Evolutionary conservation across 2,113 vertebrate genomes (phyloP).

Genomic region (Vanacampus margaritifer): DNA sequence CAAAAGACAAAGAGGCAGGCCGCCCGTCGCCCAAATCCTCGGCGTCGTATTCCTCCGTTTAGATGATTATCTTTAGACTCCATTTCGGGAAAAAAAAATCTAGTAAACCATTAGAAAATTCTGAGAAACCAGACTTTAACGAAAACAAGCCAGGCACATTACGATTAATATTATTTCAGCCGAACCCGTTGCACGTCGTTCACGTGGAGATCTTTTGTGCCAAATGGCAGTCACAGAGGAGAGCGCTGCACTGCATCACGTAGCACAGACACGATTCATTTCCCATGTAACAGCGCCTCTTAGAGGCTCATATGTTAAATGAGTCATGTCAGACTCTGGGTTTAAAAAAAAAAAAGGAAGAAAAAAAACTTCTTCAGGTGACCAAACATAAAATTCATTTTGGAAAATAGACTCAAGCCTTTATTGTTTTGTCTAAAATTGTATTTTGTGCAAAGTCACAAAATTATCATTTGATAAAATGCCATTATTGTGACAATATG

Average conservation of each 20-base stretch:
- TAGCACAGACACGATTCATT: not conserved
- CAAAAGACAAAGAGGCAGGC: conserved; percentile 15
- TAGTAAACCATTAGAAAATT: not conserved
- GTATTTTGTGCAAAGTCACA: too few species aligned
- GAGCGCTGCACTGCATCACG: conserved; percentile 12
- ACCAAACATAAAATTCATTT: too few species aligned
- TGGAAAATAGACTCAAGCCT: too few species aligned
- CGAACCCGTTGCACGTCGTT: not conserved
- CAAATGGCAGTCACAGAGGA: conserved; percentile 21
- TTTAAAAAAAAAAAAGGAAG: not conserved
- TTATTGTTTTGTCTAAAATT: not conserved
- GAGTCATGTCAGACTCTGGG: not conserved
- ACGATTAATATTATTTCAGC: not conserved
- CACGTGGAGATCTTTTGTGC: not conserved
- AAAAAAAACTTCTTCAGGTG: not conserved
- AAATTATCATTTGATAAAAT: not conserved
- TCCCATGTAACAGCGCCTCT: conserved; percentile 59
- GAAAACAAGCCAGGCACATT: not conserved
- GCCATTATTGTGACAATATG: too few species aligned
- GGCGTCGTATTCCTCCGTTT: conserved; percentile 16
- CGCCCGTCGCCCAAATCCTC: not conserved
- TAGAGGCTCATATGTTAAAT: conserved; percentile 31
- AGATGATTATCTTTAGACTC: conserved; percentile 1
- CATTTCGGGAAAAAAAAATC: conserved; percentile 15
- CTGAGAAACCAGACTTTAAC: not conserved